Conservation (phyloP, 2,888 invertebrate genomes). For the Pristionchus entomophagus region DNA sequence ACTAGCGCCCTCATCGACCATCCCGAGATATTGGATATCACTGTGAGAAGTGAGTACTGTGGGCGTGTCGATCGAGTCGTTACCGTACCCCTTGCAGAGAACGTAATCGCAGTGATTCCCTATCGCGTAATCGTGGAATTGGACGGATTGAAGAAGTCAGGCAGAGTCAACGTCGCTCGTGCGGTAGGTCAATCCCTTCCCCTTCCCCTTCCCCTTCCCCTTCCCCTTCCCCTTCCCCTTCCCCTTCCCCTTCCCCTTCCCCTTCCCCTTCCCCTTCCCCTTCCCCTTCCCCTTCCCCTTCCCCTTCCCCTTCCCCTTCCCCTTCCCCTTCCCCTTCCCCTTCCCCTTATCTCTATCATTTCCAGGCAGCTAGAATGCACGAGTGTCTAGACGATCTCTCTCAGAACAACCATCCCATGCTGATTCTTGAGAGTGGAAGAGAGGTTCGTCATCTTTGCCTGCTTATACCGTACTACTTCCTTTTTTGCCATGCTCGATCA, state of each 20-base stretch:
- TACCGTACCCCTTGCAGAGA: background rate
- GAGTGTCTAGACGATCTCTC: background rate
- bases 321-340: no score
- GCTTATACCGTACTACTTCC: no score
- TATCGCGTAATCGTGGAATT: constrained; percentile 24
- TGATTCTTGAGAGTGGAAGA: constrained; percentile 4
- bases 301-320: no score
- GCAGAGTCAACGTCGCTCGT: background rate
- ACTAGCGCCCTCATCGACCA: background rate
- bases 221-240: no score
- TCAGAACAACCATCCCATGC: background rate
- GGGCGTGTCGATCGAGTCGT: background rate
- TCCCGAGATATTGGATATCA: background rate
- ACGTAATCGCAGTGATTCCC: background rate
- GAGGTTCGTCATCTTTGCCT: background rate
- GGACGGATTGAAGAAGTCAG: constrained; percentile 32
- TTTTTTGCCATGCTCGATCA: no score
- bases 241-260: no score
- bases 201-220: no score
- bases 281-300: no score
- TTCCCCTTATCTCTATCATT: background rate
- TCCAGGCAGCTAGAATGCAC: background rate
- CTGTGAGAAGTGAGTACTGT: background rate
- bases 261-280: no score
- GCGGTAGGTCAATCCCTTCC: no score